Evolutionary conservation across 1,140 invertebrate genomes (phyloP).

Genomic region (Drosophila bocki): DNA sequence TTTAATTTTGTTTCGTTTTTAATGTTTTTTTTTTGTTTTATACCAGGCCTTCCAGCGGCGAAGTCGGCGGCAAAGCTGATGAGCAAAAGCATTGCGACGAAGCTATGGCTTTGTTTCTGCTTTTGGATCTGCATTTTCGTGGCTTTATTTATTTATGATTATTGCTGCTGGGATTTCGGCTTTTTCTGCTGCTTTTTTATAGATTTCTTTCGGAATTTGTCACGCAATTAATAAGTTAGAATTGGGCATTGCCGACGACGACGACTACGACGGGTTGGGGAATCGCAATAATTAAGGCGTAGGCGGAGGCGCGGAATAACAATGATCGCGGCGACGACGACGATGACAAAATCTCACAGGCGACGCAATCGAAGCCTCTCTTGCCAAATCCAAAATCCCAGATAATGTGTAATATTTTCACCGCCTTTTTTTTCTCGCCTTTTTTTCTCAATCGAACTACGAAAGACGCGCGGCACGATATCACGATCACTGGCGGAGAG

Average conservation of each 20-base stretch:
- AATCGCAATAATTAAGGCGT: slow-evolving; percentile 73
- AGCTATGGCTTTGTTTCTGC: slow-evolving; percentile 32
- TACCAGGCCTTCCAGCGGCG: slow-evolving; percentile 71
- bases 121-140: slow-evolving; percentile 61
- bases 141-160: slow-evolving; percentile 21
- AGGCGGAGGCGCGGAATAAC: slow-evolving; percentile 71
- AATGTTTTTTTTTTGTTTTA: slow-evolving; percentile 16
- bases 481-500: slow-evolving; percentile 57
- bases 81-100: slow-evolving; percentile 57
- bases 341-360: slow-evolving; percentile 58
- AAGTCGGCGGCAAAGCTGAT: slow-evolving; percentile 36
- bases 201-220: slow-evolving; percentile 45
- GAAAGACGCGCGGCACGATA: slow-evolving; percentile 72
- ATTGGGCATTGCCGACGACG: slow-evolving; percentile 76
- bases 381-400: slow-evolving; percentile 61
- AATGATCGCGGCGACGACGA: slow-evolving; percentile 39
- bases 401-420: slow-evolving; percentile 77
- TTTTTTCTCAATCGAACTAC: slow-evolving; percentile 68
- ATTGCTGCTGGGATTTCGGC: slow-evolving; percentile 7
- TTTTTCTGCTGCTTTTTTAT: slow-evolving; percentile 13
- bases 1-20: slow-evolving; percentile 7
- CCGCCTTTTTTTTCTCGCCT: slow-evolving; percentile 37
- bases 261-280: slow-evolving; percentile 13
- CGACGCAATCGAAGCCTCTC: slow-evolving; percentile 32
- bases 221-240: slow-evolving; percentile 72